Evolutionary conservation across 2,888 invertebrate species (phyloP).

Genomic region (Ichneumon xanthorius): DNA sequence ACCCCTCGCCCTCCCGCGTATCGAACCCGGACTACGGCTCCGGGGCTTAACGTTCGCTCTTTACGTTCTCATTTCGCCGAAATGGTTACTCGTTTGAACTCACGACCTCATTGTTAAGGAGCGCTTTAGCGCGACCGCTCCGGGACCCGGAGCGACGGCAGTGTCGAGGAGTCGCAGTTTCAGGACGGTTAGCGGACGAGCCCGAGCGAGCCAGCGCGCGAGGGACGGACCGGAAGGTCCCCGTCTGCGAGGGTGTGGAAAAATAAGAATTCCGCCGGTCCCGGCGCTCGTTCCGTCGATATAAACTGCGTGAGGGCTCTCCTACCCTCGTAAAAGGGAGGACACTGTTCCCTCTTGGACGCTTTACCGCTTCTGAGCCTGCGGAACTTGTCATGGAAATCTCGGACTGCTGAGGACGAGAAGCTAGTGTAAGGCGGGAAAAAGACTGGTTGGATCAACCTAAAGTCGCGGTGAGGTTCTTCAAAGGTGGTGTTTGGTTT

Average conservation of each 20-base stretch:
- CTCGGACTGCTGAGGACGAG: not conserved
- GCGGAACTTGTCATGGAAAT: conserved; percentile 31
- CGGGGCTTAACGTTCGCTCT: conserved; percentile 64
- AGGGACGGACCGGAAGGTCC: conserved; percentile 23
- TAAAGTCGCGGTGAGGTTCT: too few relatives aligned
- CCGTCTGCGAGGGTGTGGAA: conserved; percentile 37
- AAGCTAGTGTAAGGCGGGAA: too few relatives aligned
- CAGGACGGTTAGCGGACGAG: conserved; percentile 40
- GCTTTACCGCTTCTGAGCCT: conserved; percentile 5
- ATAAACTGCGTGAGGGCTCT: conserved; percentile 42
- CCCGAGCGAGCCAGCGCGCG: conserved; percentile 29
- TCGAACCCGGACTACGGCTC: conserved; percentile 50
- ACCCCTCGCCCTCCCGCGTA: conserved; percentile 38
- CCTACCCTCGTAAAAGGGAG: not conserved
- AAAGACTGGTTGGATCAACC: too few relatives aligned
- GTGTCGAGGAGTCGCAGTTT: conserved; percentile 22
- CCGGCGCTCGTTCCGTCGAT: conserved; percentile 44
- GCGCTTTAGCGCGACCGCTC: conserved; percentile 58
- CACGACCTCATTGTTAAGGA: conserved; percentile 66
- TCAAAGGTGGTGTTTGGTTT: too few relatives aligned
- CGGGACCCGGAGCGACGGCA: conserved; percentile 38
- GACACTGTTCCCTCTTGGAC: conserved; percentile 7
- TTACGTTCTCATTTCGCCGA: conserved; percentile 65
- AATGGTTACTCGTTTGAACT: conserved; percentile 67
- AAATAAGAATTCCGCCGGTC: conserved; percentile 52